Percentiles rank a stretch among this genome's conserved stretches.
phyloP scores from a whole-genome alignment of 1,140 invertebrate species.

The Trypoxylus dichotomus region DNA sequence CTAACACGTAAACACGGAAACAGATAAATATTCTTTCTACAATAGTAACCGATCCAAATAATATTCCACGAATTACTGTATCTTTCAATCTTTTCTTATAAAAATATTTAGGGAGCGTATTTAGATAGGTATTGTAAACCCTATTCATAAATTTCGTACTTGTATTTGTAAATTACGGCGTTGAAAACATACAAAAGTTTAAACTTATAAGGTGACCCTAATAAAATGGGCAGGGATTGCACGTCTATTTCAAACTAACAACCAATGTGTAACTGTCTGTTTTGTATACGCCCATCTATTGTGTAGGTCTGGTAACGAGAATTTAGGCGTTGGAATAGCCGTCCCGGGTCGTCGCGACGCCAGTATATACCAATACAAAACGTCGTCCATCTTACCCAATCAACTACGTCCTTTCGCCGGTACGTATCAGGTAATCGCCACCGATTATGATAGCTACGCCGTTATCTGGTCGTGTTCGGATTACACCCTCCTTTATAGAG shows the following conservation, averaged over 20 bases:
- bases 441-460: constrained; percentile 71
- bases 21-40: too few relatives aligned
- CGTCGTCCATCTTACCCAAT: constrained; percentile 64
- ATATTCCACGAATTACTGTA: too few relatives aligned
- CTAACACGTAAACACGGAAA: too few relatives aligned
- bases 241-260: too few relatives aligned
- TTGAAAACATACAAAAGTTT: too few relatives aligned
- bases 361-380: constrained; percentile 59
- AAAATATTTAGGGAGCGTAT: too few relatives aligned
- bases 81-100: too few relatives aligned
- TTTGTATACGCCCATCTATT: background rate
- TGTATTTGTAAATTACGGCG: too few relatives aligned
- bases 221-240: background rate
- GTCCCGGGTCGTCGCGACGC: constrained; percentile 55
- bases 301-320: constrained; percentile 57
- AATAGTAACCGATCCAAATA: too few relatives aligned
- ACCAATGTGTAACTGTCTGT: background rate
- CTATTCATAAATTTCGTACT: too few relatives aligned
- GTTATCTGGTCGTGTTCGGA: constrained; percentile 72
- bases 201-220: too few relatives aligned
- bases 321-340: constrained; percentile 56
- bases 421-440: constrained; percentile 68
- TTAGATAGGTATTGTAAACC: too few relatives aligned
- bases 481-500: constrained; percentile 50
- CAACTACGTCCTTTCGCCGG: constrained; percentile 67